phyloP scores from a whole-genome alignment of 2,888 invertebrate species.

The Venusia cambrica region DNA sequence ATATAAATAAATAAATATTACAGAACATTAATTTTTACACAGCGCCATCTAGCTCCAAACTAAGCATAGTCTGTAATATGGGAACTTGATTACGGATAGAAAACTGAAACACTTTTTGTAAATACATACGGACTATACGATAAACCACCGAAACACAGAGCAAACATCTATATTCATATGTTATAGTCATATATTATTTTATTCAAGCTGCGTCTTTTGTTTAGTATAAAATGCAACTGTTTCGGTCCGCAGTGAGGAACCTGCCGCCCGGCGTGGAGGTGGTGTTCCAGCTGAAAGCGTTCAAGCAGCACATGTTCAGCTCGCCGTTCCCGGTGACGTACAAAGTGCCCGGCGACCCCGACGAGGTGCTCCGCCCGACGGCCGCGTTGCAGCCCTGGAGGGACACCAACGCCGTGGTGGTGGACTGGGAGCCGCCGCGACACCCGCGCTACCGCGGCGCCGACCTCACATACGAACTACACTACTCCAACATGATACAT shows the following conservation, averaged over 20 bases:
- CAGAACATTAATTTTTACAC: too few species aligned
- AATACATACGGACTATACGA: too few species aligned
- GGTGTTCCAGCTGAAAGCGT: conserved; percentile 83
- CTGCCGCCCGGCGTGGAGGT: conserved; percentile 76
- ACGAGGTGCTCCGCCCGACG: conserved; percentile 75
- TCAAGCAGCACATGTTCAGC: conserved; percentile 80
- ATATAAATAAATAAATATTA: too few species aligned
- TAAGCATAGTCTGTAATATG: too few species aligned
- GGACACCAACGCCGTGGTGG: conserved; percentile 81
- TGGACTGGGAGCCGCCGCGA: conserved; percentile 85
- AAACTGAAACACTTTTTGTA: too few species aligned
- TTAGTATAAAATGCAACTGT: not conserved
- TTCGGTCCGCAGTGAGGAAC: conserved; percentile 63
- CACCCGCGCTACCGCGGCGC: conserved; percentile 69
- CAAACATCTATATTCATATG: not conserved
- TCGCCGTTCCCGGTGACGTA: conserved; percentile 69
- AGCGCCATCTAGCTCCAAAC: too few species aligned
- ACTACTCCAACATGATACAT: conserved; percentile 81
- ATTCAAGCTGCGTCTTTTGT: not conserved
- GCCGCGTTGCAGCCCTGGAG: conserved; percentile 75
- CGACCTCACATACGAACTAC: conserved; percentile 83
- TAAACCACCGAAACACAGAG: too few species aligned
- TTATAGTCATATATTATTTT: not conserved
- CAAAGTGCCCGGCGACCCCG: conserved; percentile 68
- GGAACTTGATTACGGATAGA: too few species aligned